These are phyloP conservation scores for Eremobia ochroleuca DNA, from an alignment of 2,888 invertebrate genomes.

Conservation along the genomic window DNA sequence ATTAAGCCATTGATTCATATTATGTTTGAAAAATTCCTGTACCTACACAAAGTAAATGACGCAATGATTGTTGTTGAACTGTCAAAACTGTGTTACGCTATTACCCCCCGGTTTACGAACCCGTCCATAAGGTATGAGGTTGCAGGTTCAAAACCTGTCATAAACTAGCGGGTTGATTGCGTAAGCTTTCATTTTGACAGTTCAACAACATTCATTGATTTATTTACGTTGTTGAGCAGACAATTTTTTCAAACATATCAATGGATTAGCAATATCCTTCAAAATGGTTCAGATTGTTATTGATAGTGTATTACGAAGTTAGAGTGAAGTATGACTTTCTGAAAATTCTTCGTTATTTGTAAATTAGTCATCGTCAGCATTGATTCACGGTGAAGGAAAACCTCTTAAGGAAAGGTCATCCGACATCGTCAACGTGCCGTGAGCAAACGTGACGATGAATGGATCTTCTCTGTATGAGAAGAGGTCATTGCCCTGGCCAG, in stretches of 20 bases:
- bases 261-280: too few species aligned
- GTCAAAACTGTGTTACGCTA: neutral
- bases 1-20: neutral
- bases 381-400: conserved; percentile 22
- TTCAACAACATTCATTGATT: too few species aligned
- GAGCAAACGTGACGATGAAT: conserved; percentile 30
- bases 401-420: conserved; percentile 22
- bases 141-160: neutral
- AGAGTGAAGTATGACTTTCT: neutral
- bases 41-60: neutral
- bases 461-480: conserved; percentile 7
- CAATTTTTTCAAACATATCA: too few species aligned
- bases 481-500: neutral
- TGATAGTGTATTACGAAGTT: too few species aligned
- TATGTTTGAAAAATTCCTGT: neutral
- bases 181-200: too few species aligned
- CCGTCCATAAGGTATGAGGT: neutral
- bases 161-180: neutral
- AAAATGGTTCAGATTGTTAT: too few species aligned
- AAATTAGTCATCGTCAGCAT: conserved; percentile 9
- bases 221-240: too few species aligned
- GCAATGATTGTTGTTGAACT: neutral
- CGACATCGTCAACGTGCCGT: neutral
- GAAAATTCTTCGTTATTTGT: conserved; percentile 1
- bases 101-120: neutral